Evolutionary conservation across 1,140 invertebrate species (phyloP), one percentile per base, ranked within the genome.

Genomic region (Zophobas morio): DNA sequence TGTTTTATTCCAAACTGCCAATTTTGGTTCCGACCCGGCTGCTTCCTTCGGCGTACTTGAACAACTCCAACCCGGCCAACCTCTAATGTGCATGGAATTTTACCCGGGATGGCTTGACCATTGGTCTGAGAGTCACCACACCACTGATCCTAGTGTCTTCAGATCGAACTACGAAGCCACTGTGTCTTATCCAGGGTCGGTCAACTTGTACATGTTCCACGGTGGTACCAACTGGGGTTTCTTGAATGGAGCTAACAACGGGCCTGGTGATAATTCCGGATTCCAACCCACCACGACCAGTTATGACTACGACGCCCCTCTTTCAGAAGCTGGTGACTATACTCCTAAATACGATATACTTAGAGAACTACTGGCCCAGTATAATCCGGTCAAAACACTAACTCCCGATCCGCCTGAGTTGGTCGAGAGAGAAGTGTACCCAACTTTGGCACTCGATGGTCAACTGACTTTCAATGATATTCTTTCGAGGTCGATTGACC

Each of bases 211-310:
- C 85, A 93, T 93, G 92, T 92, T 93, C 80, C 90, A 91, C 81
- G 92, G 92, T 5, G 92, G 92, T 6, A 93, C 92, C 0, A 93
- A 90, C 84, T 94, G 92, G 84, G 92, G 91, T 1, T 94, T 92
- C 81, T 89, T 90, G 84, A 89, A 90, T 78, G 92, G 92, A 36
- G 89, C 90, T 2, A 91, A 66, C 39, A 76, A 81, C 8, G 63
- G 66, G 8, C 53, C 49, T 8, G 60, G 60, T 32, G 77, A 82
- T 53, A 80, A 82, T 56, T 80, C 79, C 3, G 71, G 56, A 1
- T 90, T 88, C 75, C 81, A 85, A 56, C 82, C 89, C 0, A 87
- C 89, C 78, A 87, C 89, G 20, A 90, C 88, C 0, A 91, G 90
- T 75, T 92, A 91, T 84, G 90, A 89, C 81, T 89, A 89, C 79